phyloP scores from a whole-genome alignment of 2,888 invertebrate genomes.

The Bugulina stolonifera region DNA sequence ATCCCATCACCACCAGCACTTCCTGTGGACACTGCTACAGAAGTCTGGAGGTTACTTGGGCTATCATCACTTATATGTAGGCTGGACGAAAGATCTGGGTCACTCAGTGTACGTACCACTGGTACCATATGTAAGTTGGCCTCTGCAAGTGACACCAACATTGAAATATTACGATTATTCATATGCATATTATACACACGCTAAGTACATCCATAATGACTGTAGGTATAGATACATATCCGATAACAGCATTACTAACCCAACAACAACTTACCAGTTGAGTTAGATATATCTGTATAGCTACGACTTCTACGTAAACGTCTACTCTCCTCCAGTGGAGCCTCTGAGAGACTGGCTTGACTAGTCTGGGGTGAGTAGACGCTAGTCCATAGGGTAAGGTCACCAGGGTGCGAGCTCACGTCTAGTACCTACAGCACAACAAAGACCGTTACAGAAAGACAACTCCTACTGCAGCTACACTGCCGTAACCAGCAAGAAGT shows the following conservation, averaged over 20 bases:
- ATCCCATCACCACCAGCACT: not conserved
- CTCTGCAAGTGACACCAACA: not conserved
- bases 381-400: conserved; percentile 76
- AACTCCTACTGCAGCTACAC: not conserved
- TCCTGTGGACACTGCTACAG: not conserved
- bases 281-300: conserved; percentile 26
- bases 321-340: not conserved
- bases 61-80: not conserved
- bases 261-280: conserved; percentile 29
- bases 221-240: no score
- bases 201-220: no score
- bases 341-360: conserved; percentile 28
- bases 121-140: not conserved
- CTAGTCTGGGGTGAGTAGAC: conserved; percentile 66
- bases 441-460: not conserved
- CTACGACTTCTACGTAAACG: not conserved
- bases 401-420: conserved; percentile 77
- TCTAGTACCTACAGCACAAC: conserved; percentile 66
- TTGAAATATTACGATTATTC: not conserved
- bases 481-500: no score
- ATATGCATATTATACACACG: no score
- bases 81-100: conserved; percentile 18
- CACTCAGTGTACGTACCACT: not conserved
- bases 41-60: not conserved
- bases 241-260: no score